Percentiles rank a stretch among this genome's conserved stretches.
These are phyloP conservation scores for Cyrtorhinus lividipennis DNA, from an alignment of 1,140 invertebrate species.

Conservation along the genomic window DNA sequence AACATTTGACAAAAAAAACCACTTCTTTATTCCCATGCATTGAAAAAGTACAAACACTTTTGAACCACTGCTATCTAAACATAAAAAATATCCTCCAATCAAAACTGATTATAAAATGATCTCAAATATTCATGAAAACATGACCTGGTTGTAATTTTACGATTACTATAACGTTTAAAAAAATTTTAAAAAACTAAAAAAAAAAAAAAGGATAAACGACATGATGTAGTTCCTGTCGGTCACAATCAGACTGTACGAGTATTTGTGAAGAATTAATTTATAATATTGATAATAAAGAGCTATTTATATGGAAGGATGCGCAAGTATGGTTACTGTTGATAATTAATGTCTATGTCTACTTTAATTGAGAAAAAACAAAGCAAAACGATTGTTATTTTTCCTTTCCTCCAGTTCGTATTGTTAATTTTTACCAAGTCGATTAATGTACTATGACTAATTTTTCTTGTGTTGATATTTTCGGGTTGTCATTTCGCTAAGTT, in stretches of 20 bases:
- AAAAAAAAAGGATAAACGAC: constrained; percentile 8
- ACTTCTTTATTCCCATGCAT: too few relatives aligned
- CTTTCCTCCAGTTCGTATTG: constrained; percentile 6
- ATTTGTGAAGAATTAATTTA: constrained; percentile 23
- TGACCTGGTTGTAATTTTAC: constrained; percentile 18
- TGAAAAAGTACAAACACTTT: not conserved
- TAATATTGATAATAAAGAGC: constrained; percentile 18
- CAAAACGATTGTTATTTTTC: constrained; percentile 12
- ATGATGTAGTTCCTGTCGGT: constrained; percentile 17
- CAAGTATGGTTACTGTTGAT: not conserved
- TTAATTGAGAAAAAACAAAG: constrained; percentile 3
- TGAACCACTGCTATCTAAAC: not conserved
- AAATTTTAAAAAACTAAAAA: constrained; percentile 1
- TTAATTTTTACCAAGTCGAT: constrained; percentile 7
- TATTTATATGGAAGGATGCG: constrained; percentile 16
- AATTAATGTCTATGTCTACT: not conserved
- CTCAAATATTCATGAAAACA: constrained; percentile 13
- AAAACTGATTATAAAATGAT: constrained; percentile 10
- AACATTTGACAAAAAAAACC: too few relatives aligned
- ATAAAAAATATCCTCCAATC: not conserved
- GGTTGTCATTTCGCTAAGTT: not conserved
- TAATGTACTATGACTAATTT: constrained; percentile 1
- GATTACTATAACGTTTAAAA: constrained; percentile 11
- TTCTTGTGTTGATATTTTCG: not conserved
- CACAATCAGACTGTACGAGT: constrained; percentile 24